Evolutionary conservation across 1,140 invertebrate species (phyloP).

Genomic region (Meloidogyne exigua): DNA sequence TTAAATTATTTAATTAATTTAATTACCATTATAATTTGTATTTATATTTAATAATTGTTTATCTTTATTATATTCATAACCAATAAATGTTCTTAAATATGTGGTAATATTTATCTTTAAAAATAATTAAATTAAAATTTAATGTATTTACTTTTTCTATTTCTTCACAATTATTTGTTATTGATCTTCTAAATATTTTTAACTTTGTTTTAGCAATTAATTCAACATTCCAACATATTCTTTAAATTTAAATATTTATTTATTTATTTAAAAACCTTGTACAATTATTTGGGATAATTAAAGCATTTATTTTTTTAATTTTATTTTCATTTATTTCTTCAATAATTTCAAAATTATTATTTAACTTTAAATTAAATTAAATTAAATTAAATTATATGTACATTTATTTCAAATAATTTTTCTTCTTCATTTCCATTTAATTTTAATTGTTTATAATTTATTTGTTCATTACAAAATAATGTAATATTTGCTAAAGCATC

Average conservation of each 20-base stretch:
- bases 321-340: conserved; percentile 38
- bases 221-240: conserved; percentile 53
- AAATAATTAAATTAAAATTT: neutral
- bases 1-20: no score
- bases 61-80: conserved; percentile 32
- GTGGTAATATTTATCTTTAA: neutral
- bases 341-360: conserved; percentile 46
- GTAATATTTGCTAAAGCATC: conserved; percentile 52
- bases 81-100: conserved; percentile 47
- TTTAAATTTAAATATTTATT: neutral
- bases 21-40: conserved; percentile 40
- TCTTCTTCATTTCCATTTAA: conserved; percentile 43
- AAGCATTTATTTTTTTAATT: conserved; percentile 49
- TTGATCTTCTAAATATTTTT: conserved; percentile 42
- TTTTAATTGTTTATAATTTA: conserved; percentile 54
- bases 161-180: conserved; percentile 37
- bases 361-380: conserved; percentile 33
- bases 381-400: neutral
- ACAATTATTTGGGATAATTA: conserved; percentile 54
- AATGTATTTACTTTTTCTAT: conserved; percentile 44
- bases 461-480: conserved; percentile 46
- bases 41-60: conserved; percentile 32
- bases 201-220: conserved; percentile 40
- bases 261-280: conserved; percentile 24
- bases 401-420: conserved; percentile 57